Conservation (phyloP, 2,888 invertebrate species). For the Calephelis perditalis region DNA sequence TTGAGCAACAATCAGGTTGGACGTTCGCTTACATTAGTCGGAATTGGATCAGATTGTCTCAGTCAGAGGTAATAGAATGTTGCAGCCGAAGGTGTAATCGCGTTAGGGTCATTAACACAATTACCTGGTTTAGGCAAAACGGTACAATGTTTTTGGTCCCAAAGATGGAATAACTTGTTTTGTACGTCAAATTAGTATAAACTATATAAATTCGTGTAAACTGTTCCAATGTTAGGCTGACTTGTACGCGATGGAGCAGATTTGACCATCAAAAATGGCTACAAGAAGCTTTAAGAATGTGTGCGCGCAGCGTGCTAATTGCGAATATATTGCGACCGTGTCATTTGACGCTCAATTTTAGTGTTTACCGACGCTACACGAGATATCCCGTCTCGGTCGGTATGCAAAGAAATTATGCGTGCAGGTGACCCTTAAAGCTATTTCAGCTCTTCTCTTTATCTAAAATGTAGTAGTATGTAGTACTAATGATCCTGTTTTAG, state of each 20-base stretch:
- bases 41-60: constrained; percentile 10
- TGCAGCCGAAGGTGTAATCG: not conserved
- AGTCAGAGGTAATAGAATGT: not conserved
- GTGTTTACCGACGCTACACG: constrained; percentile 16
- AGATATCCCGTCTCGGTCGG: constrained; percentile 17
- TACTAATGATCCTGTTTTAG: constrained; percentile 1
- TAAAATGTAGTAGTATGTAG: not conserved
- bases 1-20: not conserved
- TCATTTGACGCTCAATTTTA: not conserved
- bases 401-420: constrained; percentile 15
- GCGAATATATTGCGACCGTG: too few relatives aligned
- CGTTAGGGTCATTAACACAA: not conserved
- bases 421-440: not conserved
- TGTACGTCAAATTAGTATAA: too few relatives aligned
- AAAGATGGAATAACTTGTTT: too few relatives aligned
- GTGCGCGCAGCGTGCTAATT: too few relatives aligned
- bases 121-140: too few relatives aligned
- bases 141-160: too few relatives aligned
- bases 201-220: too few relatives aligned
- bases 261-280: too few relatives aligned
- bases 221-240: too few relatives aligned
- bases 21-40: not conserved
- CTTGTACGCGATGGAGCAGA: too few relatives aligned
- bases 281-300: too few relatives aligned
- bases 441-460: not conserved